These are phyloP conservation scores for Heliconius himera DNA, from an alignment of 1,140 invertebrate species.

Conservation along the genomic window DNA sequence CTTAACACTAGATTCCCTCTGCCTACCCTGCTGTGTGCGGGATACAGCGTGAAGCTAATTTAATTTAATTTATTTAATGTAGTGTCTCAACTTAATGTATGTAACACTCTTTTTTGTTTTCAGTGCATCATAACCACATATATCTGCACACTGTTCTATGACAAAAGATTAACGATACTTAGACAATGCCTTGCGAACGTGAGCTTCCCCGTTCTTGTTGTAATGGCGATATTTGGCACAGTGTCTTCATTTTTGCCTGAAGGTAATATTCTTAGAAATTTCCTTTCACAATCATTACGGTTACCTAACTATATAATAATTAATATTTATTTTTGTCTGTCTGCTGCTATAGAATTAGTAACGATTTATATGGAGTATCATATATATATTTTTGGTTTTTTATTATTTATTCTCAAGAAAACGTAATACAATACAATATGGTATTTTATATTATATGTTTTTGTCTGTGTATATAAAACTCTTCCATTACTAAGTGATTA, in stretches of 20 bases:
- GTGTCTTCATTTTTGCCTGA: slow-evolving; percentile 66
- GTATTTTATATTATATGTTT: too few species aligned
- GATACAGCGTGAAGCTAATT: too few species aligned
- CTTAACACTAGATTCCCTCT: too few species aligned
- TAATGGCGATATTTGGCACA: slow-evolving; percentile 71
- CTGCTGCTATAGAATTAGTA: not conserved
- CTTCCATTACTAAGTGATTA: too few species aligned
- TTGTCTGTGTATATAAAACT: too few species aligned
- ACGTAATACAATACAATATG: too few species aligned
- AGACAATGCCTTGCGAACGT: slow-evolving; percentile 73
- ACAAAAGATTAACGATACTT: slow-evolving; percentile 64
- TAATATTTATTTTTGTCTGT: not conserved
- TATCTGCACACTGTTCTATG: slow-evolving; percentile 70
- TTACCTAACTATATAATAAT: not conserved
- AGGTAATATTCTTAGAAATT: slow-evolving; percentile 52
- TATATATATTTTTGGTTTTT: too few species aligned
- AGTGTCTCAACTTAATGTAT: not conserved
- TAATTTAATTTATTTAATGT: too few species aligned
- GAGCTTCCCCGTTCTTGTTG: slow-evolving; percentile 71
- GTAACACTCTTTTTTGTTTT: slow-evolving; percentile 38
- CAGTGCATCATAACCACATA: slow-evolving; percentile 74
- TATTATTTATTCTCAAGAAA: too few species aligned
- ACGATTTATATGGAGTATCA: too few species aligned
- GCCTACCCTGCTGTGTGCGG: too few species aligned
- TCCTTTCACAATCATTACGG: not conserved